These are phyloP conservation scores for Lagenorhynchus albirostris DNA, from an alignment of 2,113 vertebrate species.

Conservation along the genomic window DNA sequence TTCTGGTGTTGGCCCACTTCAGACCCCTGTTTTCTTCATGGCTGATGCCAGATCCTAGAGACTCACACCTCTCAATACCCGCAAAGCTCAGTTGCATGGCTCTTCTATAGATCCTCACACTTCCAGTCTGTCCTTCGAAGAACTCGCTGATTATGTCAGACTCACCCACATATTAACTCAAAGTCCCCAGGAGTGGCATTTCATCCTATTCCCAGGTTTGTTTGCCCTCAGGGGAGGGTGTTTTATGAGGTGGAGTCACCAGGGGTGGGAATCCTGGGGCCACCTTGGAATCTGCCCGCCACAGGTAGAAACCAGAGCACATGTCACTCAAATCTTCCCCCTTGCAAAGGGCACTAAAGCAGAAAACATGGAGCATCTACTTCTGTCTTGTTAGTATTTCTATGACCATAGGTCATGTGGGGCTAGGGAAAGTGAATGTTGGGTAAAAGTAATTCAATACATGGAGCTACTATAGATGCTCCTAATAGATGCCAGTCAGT, in stretches of 20 bases:
- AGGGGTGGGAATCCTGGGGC: neutral
- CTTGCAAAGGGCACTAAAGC: neutral
- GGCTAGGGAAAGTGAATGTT: neutral
- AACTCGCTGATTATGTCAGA: neutral
- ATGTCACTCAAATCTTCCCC: neutral
- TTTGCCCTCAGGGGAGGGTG: fast-evolving
- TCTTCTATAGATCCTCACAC: fast-evolving
- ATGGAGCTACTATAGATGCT: too few species aligned
- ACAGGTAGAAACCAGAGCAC: neutral
- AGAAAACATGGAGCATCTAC: neutral
- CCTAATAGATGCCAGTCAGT: neutral
- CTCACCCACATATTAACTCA: neutral
- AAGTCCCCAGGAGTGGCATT: neutral
- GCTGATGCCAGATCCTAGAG: too few species aligned
- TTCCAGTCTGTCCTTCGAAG: neutral
- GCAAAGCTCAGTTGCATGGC: too few species aligned
- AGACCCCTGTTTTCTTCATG: neutral
- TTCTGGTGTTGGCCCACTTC: neutral
- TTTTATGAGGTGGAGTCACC: neutral
- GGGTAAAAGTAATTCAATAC: neutral
- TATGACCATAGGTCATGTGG: fast-evolving
- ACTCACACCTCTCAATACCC: fast-evolving
- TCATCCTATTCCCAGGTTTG: neutral
- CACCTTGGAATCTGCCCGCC: neutral
- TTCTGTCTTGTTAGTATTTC: neutral